Conservation (phyloP, 1,140 invertebrate genomes). For the Mactra quadrangularis region DNA sequence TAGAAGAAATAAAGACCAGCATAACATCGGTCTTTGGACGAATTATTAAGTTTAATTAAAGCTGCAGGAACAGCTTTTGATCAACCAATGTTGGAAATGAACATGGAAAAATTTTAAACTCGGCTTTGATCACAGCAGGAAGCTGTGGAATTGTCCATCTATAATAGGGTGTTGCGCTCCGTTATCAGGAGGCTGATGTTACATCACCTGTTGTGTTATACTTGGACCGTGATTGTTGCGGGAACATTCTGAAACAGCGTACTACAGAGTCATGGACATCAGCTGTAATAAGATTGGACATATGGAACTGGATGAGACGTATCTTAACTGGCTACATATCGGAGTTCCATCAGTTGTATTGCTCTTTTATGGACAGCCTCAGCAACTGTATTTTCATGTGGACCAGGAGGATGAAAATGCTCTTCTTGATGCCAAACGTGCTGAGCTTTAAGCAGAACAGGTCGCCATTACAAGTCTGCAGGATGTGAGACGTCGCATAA, state of each 20-base stretch:
- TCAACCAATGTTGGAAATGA: slow-evolving; percentile 68
- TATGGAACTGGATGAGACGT: slow-evolving; percentile 74
- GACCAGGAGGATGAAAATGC: slow-evolving; percentile 6
- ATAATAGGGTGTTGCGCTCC: slow-evolving; percentile 30
- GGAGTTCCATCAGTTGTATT: slow-evolving; percentile 69
- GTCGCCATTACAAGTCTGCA: slow-evolving; percentile 14
- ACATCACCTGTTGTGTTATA: slow-evolving; percentile 42
- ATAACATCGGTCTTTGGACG: slow-evolving; percentile 70
- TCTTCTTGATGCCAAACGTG: slow-evolving; percentile 11
- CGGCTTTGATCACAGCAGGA: slow-evolving; percentile 61
- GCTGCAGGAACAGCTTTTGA: no score
- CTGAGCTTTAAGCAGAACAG: slow-evolving; percentile 6
- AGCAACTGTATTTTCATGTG: slow-evolving; percentile 69
- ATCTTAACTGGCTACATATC: slow-evolving; percentile 64
- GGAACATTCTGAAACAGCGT: background rate
- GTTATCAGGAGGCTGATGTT: slow-evolving; percentile 31
- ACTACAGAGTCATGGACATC: background rate
- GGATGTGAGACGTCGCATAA: no score
- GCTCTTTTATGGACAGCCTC: slow-evolving; percentile 63
- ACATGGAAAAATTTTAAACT: slow-evolving; percentile 67
- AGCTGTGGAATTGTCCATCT: slow-evolving; percentile 47
- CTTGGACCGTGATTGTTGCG: slow-evolving; percentile 56
- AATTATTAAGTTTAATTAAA: no score
- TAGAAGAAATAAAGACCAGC: slow-evolving; percentile 62
- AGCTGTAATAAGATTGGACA: slow-evolving; percentile 64